Base-by-base conservation (phyloP, 2,888 invertebrate species). In the Conchocele bisecta region DNA sequence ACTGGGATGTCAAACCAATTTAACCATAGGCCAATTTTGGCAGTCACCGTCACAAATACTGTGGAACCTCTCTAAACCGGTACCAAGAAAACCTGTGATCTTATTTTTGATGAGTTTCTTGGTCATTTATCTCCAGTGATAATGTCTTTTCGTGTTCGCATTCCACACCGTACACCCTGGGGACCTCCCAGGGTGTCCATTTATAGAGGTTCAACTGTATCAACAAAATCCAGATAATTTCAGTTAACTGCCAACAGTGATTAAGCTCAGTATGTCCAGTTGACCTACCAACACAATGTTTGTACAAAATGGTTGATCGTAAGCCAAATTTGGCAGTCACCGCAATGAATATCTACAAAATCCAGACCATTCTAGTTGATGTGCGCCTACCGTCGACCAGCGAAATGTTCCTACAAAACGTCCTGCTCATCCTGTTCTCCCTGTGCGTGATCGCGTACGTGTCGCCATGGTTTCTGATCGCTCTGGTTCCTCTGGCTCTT, bases 391-490 rank as follows among this genome's bases (percentile, higher is more conserved):
- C 94, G 0, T 90, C 92, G 79, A 92, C 92, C 0, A 84, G 93
- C 67, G 94, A 94, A 83, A 92, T 92, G 56, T 92, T 94, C 79
- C 83, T 94, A 2, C 93, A 93, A 83, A 93, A 93, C 81, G 86
- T 93, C 44, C 91, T 93, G 76, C 89, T 92, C 95, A 96, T 97
- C 92, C 87, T 96, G 87, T 93, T 93, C 56, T 94, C 96, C 67
- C 94, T 97, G 73, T 69, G 96, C 81, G 96, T 97, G 13, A 95
- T 98, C 85, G 95, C 94, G 92, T 93, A 94, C 86, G 95, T 96
- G 79, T 97, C 97, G 54, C 96, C 96, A 91, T 88, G 86, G 79
- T 91, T 92, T 68, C 84, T 91, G 28, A 64, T 92, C 24, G 89
- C 90, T 20, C 83, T 89, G 37, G 59, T 92, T 13, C 91, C 92